Evolutionary conservation across 2,113 vertebrate species (phyloP).

Genomic region (Ivindomyrus marchei): DNA sequence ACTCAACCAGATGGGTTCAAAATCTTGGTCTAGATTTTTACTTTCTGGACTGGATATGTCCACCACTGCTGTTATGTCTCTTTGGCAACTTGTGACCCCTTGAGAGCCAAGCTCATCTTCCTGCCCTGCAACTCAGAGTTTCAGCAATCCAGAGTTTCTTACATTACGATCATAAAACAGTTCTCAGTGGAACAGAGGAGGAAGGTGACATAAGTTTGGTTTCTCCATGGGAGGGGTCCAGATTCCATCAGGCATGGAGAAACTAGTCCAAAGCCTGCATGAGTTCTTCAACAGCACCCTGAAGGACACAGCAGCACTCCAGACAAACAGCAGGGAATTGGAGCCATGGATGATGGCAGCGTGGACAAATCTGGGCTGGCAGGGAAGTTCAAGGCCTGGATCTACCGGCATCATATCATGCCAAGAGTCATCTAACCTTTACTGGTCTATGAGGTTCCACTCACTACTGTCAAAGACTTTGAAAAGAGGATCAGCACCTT

Average conservation of each 20-base stretch:
- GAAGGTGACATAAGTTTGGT: not conserved
- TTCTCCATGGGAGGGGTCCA: not conserved
- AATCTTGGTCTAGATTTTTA: not conserved
- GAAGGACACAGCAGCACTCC: not conserved
- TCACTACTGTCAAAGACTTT: not conserved
- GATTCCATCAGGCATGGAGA: not conserved
- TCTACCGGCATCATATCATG: not conserved
- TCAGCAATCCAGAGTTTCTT: not conserved
- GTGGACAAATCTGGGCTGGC: not conserved
- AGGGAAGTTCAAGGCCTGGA: not conserved
- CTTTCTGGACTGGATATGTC: not conserved
- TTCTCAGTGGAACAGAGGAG: not conserved
- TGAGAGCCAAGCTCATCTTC: not conserved
- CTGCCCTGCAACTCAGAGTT: not conserved
- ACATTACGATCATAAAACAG: not conserved
- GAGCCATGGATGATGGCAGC: not conserved
- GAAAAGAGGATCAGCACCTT: not conserved
- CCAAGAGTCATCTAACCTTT: not conserved
- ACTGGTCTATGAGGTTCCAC: not conserved
- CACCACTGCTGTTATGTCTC: not conserved
- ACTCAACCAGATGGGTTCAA: not conserved
- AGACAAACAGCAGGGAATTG: not conserved
- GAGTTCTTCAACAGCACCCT: not conserved
- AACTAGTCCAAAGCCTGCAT: not conserved
- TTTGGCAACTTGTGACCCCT: not conserved